phyloP scores from a whole-genome alignment of 2,797 vertebrate species.

The Pipistrellus pipistrellus region DNA sequence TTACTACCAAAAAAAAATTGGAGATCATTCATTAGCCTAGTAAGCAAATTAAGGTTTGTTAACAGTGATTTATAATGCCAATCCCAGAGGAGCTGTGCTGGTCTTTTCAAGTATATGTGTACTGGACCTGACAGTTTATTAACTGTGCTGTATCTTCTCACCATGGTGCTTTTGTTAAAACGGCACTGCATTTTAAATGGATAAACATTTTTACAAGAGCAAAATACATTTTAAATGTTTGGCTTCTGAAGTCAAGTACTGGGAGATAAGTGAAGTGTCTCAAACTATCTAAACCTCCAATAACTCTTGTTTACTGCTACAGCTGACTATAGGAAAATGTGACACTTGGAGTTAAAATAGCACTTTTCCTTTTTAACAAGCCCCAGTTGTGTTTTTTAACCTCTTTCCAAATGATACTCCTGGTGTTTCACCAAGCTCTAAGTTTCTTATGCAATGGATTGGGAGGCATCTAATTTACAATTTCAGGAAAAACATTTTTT shows the following conservation, averaged over 20 bases:
- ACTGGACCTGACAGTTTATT: constrained; percentile 74
- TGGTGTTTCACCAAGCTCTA: constrained; percentile 45
- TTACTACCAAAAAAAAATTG: constrained; percentile 86
- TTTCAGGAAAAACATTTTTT: neutral
- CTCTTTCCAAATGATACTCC: constrained; percentile 61
- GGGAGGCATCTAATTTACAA: neutral
- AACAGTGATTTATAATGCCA: constrained; percentile 85
- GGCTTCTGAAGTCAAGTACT: constrained; percentile 70
- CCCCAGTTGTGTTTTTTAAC: constrained; percentile 64
- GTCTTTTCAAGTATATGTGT: constrained; percentile 69
- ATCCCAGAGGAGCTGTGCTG: constrained; percentile 69
- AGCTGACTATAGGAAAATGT: constrained; percentile 63
- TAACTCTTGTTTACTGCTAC: constrained; percentile 73
- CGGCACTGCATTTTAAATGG: constrained; percentile 64
- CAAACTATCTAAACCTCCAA: constrained; percentile 42
- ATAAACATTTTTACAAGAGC: constrained; percentile 67
- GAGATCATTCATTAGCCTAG: constrained; percentile 84
- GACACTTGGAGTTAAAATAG: constrained; percentile 1
- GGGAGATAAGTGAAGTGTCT: constrained; percentile 72
- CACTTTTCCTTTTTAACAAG: constrained; percentile 45
- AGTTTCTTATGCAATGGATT: constrained; percentile 58
- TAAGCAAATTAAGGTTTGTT: constrained; percentile 86
- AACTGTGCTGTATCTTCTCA: constrained; percentile 68
- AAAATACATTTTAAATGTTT: constrained; percentile 78
- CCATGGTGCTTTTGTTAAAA: constrained; percentile 65